These are phyloP conservation scores for Sebastes fasciatus DNA, from an alignment of 2,113 vertebrate species.

Conservation along the genomic window DNA sequence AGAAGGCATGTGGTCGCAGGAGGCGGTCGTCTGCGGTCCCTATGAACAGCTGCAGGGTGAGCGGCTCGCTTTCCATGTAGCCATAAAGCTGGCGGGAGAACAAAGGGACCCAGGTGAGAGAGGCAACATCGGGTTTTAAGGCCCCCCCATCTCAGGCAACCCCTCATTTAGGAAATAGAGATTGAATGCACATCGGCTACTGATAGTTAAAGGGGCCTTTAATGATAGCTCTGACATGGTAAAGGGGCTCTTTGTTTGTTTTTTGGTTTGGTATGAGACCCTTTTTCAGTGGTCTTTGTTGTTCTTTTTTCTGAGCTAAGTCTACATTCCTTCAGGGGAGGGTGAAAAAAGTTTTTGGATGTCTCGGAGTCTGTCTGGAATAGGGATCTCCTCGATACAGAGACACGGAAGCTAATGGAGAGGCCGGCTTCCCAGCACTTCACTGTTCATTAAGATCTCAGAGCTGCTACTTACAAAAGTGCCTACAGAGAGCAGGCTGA, in stretches of 20 bases:
- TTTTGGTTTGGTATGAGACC: slow-evolving; percentile 57
- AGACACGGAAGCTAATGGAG: slow-evolving; percentile 29
- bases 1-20: slow-evolving; percentile 97
- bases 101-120: slow-evolving; percentile 87
- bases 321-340: slow-evolving; percentile 32
- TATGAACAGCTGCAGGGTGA: slow-evolving; percentile 97
- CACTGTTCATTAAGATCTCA: slow-evolving; percentile 65
- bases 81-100: slow-evolving; percentile 92
- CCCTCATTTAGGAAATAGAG: slow-evolving; percentile 70
- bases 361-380: slow-evolving; percentile 41
- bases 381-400: slow-evolving; percentile 34
- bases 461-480: slow-evolving; percentile 44
- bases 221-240: slow-evolving; percentile 53
- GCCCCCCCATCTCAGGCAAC: slow-evolving; percentile 53
- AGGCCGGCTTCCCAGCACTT: slow-evolving; percentile 55
- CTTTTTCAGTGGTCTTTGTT: slow-evolving; percentile 33
- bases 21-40: slow-evolving; percentile 97
- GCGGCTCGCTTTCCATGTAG: slow-evolving; percentile 93
- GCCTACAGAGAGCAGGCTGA: slow-evolving; percentile 17
- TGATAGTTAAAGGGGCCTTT: slow-evolving; percentile 44
- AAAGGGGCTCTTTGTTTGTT: slow-evolving; percentile 54
- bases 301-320: slow-evolving; percentile 29
- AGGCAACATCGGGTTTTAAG: slow-evolving; percentile 64
- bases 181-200: slow-evolving; percentile 58
- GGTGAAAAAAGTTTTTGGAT: slow-evolving; percentile 36